A percentile compares a stretch with the other conserved stretches of the same genome.
Evolutionary conservation across 35 echinoderm and acorn worm genomes (phyloP).

Genomic region (Heliocidaris tuberculata): DNA sequence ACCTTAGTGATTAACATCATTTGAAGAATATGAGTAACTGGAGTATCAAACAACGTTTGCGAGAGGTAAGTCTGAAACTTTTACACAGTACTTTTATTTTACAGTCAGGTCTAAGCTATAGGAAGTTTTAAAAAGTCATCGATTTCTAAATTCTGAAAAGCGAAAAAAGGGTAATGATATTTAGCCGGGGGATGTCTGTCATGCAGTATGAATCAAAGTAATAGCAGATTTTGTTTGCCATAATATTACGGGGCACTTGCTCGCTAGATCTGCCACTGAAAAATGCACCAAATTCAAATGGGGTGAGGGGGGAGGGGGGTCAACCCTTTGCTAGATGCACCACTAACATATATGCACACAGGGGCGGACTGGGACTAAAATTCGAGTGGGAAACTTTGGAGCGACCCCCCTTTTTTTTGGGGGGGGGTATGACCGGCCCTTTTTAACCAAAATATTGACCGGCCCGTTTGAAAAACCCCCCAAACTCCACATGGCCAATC

Average conservation of each 20-base stretch:
- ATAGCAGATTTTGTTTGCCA: no score
- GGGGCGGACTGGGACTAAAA: not conserved
- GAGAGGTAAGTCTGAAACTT: conserved; percentile 35
- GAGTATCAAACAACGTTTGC: conserved; percentile 46
- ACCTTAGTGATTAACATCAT: not conserved
- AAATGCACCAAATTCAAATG: no score
- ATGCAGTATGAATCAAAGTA: not conserved
- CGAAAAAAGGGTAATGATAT: not conserved
- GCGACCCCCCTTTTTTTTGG: not conserved
- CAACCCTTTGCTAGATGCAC: not conserved
- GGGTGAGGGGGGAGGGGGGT: not conserved
- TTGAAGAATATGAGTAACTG: conserved; percentile 48
- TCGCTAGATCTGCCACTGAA: not conserved
- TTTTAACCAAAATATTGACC: no score
- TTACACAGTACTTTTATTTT: not conserved
- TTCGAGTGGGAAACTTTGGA: not conserved
- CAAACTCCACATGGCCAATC: not conserved
- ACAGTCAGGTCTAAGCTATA: not conserved
- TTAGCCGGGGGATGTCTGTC: not conserved
- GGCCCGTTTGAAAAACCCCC: not conserved
- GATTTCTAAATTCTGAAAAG: not conserved
- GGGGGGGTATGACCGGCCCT: not conserved
- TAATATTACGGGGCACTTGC: not conserved
- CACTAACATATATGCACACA: not conserved
- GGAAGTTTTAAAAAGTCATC: not conserved